phyloP scores from a whole-genome alignment of 2,797 vertebrate genomes.

The Setipinna tenuifilis region DNA sequence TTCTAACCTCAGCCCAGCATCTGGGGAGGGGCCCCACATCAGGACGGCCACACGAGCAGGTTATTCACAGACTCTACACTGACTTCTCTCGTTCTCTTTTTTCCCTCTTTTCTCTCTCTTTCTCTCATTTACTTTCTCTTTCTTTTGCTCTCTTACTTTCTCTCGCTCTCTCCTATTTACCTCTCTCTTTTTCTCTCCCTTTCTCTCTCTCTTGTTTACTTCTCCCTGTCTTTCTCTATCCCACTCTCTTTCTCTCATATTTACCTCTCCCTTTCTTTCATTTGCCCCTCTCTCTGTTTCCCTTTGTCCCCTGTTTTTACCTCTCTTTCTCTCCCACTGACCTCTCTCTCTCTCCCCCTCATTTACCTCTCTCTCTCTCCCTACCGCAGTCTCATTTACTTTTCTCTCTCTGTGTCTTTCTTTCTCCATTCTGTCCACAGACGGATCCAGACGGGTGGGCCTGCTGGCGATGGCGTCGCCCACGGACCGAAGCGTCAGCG shows the following conservation, averaged over 20 bases:
- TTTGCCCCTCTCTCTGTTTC: too few relatives aligned
- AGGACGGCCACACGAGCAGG: background rate
- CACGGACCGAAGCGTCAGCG: constrained; percentile 18
- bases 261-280: background rate
- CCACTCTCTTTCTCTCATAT: background rate
- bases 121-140: background rate
- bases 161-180: background rate
- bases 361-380: background rate
- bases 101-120: background rate
- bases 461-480: constrained; percentile 48
- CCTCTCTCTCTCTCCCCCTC: background rate
- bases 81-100: constrained; percentile 24
- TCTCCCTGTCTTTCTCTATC: background rate
- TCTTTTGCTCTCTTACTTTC: background rate
- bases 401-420: background rate
- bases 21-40: constrained; percentile 3
- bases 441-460: constrained; percentile 29
- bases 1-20: constrained; percentile 24
- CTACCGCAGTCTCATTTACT: background rate
- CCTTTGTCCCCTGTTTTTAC: too few relatives aligned
- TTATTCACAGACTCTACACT: constrained; percentile 25
- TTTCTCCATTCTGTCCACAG: constrained; percentile 32
- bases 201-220: background rate
- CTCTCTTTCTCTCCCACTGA: background rate
- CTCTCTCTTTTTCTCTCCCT: constrained; percentile 28